Evolutionary conservation across 2,113 vertebrate species (phyloP), one percentile per base, ranked within the genome.

Genomic region (Tiliqua scincoides): DNA sequence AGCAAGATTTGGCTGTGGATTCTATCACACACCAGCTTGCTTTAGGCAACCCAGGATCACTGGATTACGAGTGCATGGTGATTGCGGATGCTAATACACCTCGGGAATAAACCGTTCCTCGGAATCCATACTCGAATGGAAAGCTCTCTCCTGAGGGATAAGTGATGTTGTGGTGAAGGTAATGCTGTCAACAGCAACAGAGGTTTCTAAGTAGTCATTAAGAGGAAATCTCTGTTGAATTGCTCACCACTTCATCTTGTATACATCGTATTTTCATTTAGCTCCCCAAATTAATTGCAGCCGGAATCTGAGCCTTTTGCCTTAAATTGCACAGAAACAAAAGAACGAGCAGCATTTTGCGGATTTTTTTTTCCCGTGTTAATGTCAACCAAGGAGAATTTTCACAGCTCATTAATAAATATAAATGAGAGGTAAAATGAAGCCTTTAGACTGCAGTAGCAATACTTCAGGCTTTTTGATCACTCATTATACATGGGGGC

Each of bases 391-490:
- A 85, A 89, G 88, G 89, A 86, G 62, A 91, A 80, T 94, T 93
- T 94, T 93, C 89, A 94, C 72, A 91, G 65, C 81, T 95, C 87
- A 87, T 87, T 94, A 85, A 85, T 86, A 81, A 52, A 90, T 67
- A 86, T 83, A 95, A 93, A 92, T 93, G 83, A 91, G 65, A 94
- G 62, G 62, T 82, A 85, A 90, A 94, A 91, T 89, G 65, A 93
- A 92, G 84, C 74, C 30, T 40, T 73, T 90, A 8, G 70, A 48
- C 89, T 63, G 71, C 74, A 90, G 40, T 27, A 89, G 75, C 67
- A 84, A 83, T 57, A 54, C 80, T 91, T 87, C 61, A 80, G 76
- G 68, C 35, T 88, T 85, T 92, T 90, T 90, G 74, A 84, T 89
- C 57, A 84, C 25, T 92, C 82, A 89, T 92, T 89, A 90, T 88